Evolutionary conservation across 2,113 vertebrate genomes (phyloP), one percentile per base, ranked within the genome.

Genomic region (Oryzias celebensis): DNA sequence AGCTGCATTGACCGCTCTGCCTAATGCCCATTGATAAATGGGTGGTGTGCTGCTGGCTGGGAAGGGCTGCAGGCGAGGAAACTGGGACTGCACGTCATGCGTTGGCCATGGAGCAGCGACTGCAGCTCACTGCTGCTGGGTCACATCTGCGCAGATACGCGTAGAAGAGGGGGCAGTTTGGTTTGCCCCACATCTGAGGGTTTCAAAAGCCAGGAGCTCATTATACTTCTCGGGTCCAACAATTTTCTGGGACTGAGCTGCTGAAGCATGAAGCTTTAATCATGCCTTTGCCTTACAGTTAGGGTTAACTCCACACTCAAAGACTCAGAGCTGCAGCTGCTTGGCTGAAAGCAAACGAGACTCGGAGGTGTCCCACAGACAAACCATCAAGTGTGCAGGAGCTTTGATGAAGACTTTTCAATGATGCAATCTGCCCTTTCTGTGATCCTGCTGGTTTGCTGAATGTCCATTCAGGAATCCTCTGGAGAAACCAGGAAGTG

Each of bases 21-120:
- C 73, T 81, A 79, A 85, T 85, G 36, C 77, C 51, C 2, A 67
- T 52, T 87, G 83, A 87, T 88, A 60, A 84, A 87, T 85, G 78
- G 69, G 58, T 12, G 36, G 50, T 14, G 72, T 75, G 57, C 52
- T 4, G 36, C 44, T 62, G 73, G 71, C 70, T 53, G 52, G 44
- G 46, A 52, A 15, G 58, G 55, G 44, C 79, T 67, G 71, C 52
- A 49, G 62, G 75, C 53, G 20, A 52, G 61, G 52, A 73, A 81
- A 75, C 50, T 60, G 68, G 68, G 66, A 62, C 48, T 8, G 52
- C 26, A 48, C 54, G 56, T 75, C 53, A 31, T 60, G 59, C 73
- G 70, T 54, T 26, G 5, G 65, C 66, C 52, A 57, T 59, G 74
- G 58, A 70, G 55, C 55, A 68, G 51, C 42, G 65, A 62, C 46